Base-by-base conservation (phyloP, 2,113 vertebrate species). In the Hemiprocne comata region DNA sequence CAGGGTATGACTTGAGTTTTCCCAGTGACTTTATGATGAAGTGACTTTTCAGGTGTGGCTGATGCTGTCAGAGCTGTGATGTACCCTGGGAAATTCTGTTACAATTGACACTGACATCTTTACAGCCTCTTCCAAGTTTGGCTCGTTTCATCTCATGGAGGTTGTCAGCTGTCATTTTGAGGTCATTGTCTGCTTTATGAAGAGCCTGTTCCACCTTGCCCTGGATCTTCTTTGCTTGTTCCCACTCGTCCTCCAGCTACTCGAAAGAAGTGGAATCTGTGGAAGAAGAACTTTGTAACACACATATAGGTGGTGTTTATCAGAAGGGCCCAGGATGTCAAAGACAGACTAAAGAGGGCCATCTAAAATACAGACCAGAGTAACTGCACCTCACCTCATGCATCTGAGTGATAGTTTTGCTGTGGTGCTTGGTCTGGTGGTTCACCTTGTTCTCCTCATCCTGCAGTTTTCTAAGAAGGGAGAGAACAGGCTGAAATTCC, bases 151-250 rank as follows among this genome's bases (percentile, higher is more conserved):
- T 98, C 60, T 98, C 97, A 6, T 46, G 98, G 88, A 98, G 94
- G 44, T 97, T 97, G 46, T 97, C 94, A 3, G 75, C 97, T 80
- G 97, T 97, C 81, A 96, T 97, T 95, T 98, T 98, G 85, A 98
- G 87, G 95, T 98, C 97, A 13, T 55, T 48, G 79, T 98, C 97
- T 53, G 97, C 97, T 91, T 98, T 98, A 58, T 85, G 76, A 19
- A 91, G 73, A 65, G 91, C 96, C 85, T 98, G 98, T 94, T 98
- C 97, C 50, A 97, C 97, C 94, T 98, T 98, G 0, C 79, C 85
- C 4, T 96, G 89, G 58, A 97, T 98, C 89, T 97, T 98, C 89
- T 98, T 98, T 95, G 98, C 97, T 87, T 98, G 92, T 85, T 98
- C 97, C 94, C 94, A 97, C 61, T 96, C 98, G 95, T 97, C 96